phyloP scores from a whole-genome alignment of 2,113 vertebrate genomes.

The Taurulus bubalis region DNA sequence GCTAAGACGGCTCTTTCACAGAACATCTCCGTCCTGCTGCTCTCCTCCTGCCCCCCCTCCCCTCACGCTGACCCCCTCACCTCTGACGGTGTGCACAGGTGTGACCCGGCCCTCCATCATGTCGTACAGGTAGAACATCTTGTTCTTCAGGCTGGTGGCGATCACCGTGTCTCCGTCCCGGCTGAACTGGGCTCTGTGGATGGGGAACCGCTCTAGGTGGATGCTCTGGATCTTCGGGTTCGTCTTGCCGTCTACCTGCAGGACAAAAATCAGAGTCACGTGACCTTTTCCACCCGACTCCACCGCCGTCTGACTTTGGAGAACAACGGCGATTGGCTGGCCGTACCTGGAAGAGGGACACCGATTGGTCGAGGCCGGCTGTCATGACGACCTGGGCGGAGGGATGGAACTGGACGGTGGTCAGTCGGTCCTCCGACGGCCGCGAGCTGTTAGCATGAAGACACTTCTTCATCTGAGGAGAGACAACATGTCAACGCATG shows the following conservation, averaged over 20 bases:
- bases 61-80: slow-evolving; percentile 61
- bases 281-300: background rate
- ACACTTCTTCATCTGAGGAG: slow-evolving; percentile 89
- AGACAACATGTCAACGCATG: background rate
- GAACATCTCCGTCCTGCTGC: too few species aligned
- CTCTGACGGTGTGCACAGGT: slow-evolving; percentile 88
- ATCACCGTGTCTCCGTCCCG: slow-evolving; percentile 89
- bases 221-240: slow-evolving; percentile 97
- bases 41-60: too few species aligned
- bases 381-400: slow-evolving; percentile 93
- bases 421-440: slow-evolving; percentile 81
- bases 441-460: slow-evolving; percentile 87
- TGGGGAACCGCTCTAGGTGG: slow-evolving; percentile 91
- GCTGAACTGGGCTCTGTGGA: slow-evolving; percentile 90
- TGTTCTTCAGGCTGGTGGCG: slow-evolving; percentile 89
- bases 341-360: slow-evolving; percentile 94
- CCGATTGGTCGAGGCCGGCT: slow-evolving; percentile 87
- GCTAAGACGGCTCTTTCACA: too few species aligned
- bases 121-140: slow-evolving; percentile 94
- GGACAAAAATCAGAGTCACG: background rate
- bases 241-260: slow-evolving; percentile 92
- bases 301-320: background rate
- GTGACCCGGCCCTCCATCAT: slow-evolving; percentile 92
- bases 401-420: slow-evolving; percentile 93
- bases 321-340: background rate